A percentile compares a stretch with the other conserved stretches of the same genome.
Evolutionary conservation across 2,888 invertebrate species (phyloP).

Genomic region (Athalia rosae): DNA sequence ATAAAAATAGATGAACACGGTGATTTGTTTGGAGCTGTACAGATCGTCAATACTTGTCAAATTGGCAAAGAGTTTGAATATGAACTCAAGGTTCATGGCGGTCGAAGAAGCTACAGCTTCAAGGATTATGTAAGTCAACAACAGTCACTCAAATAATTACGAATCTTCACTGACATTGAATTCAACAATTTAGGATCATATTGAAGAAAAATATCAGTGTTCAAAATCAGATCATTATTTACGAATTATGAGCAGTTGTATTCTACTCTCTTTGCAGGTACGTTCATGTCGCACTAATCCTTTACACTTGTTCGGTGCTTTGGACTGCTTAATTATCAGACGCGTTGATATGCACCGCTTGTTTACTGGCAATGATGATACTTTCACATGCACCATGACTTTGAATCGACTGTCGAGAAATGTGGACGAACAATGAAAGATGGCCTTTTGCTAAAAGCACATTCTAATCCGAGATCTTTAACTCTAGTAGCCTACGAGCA

Average conservation of each 20-base stretch:
- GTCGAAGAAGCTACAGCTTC: slow-evolving; percentile 17
- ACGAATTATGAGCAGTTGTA: neutral
- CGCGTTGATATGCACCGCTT: slow-evolving; percentile 17
- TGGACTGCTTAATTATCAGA: slow-evolving; percentile 15
- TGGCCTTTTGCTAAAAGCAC: neutral
- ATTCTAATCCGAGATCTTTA: neutral
- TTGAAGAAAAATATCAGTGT: neutral
- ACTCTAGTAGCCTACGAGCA: neutral
- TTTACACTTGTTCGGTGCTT: neutral
- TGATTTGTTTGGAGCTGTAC: slow-evolving; percentile 53
- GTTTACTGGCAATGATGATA: neutral
- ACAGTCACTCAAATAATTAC: neutral
- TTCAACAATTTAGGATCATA: neutral
- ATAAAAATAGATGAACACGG: slow-evolving; percentile 52
- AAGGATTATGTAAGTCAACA: slow-evolving; percentile 15
- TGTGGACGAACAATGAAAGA: neutral
- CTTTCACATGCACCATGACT: slow-evolving; percentile 31
- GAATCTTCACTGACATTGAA: neutral
- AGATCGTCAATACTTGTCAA: slow-evolving; percentile 55
- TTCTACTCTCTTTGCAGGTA: slow-evolving; percentile 6
- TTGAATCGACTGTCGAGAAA: slow-evolving; percentile 4
- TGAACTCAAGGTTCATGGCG: slow-evolving; percentile 53
- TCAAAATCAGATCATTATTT: neutral
- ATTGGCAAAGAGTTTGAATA: slow-evolving; percentile 55
- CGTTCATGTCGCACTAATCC: slow-evolving; percentile 31